Evolutionary conservation across 2,797 vertebrate genomes (phyloP), one percentile per base, ranked within the genome.

Genomic region (Dicrostonyx torquatus): DNA sequence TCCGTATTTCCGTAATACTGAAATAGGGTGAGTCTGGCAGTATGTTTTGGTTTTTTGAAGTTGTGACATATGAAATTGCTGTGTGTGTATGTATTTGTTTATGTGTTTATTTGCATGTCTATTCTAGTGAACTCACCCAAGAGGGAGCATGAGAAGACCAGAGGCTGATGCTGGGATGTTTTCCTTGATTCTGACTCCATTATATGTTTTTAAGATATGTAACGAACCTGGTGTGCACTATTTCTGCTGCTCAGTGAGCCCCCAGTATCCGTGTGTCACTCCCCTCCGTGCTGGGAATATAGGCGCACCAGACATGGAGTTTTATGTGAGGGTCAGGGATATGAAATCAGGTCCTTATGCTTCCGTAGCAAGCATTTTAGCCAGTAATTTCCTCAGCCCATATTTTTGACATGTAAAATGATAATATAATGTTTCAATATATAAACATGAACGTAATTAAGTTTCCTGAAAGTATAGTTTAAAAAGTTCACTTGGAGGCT

Each of bases 61-160:
- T 80, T 86, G 37, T 96, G 75, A 90, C 45, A 60, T 2, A 20
- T 70, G 22, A 91, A 75, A 86, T 79, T 55, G 37, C n/a, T 78
- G 40, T 40, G 72, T 50, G 14, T 48, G 26, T 34, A 6, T 34
- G 34, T 55, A 17, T 40, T 20, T 43, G 14, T 64, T 40, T 45
- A 5, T 83, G 60, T 84, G 18, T 64, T 31, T 84, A 53, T n/a
- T n/a, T 50, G 43, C 29, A 1, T 68, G 40, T 43, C 79, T 6
- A n/a, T 0, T 7, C 14, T 53, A 64, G 4, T 70, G 20, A n/a
- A 53, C 45, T 53, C 22, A 53, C 48, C 34, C 13, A 66, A 53
- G 83, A 17, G 6, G 45, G 45, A 2, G 48, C 29, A 22, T 5
- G 37, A n/a, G 14, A n/a, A 18, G 24, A 9, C 66, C 24, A 72